phyloP scores from a whole-genome alignment of 2,113 vertebrate genomes.

The Nyctereutes procyonoides region DNA sequence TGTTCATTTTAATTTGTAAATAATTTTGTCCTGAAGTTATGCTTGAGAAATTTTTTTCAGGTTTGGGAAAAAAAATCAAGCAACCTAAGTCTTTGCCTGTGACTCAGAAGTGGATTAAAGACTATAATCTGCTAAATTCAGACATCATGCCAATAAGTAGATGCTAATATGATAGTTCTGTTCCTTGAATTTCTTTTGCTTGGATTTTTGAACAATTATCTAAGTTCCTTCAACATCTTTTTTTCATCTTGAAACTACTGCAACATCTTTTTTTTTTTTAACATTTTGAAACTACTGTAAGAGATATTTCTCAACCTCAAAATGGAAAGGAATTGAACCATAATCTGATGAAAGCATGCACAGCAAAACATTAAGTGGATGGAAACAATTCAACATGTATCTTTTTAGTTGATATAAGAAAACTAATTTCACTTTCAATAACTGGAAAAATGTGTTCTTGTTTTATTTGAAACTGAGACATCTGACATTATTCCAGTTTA shows the following conservation, averaged over 20 bases:
- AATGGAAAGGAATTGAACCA: not conserved
- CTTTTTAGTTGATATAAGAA: not conserved
- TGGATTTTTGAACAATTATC: not conserved
- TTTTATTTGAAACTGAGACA: slow-evolving; percentile 51
- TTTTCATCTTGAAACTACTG: slow-evolving; percentile 14
- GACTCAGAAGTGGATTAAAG: not conserved
- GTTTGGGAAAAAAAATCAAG: not conserved
- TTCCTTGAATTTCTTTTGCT: not conserved
- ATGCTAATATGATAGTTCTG: not conserved
- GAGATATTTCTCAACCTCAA: not conserved
- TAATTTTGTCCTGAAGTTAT: not conserved
- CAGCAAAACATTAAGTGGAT: not conserved
- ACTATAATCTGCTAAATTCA: not conserved
- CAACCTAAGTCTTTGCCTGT: not conserved
- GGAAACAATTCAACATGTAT: not conserved
- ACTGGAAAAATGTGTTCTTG: not conserved
- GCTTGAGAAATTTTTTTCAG: not conserved
- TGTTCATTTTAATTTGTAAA: not conserved
- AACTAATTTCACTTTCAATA: not conserved
- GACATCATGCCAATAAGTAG: not conserved
- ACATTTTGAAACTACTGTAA: not conserved
- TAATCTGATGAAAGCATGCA: not conserved
- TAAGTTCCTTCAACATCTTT: not conserved
- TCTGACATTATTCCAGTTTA: slow-evolving; percentile 42
- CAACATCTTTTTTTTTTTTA: not conserved